These are phyloP conservation scores for Cyclina sinensis DNA, from an alignment of 1,140 invertebrate species.

Conservation along the genomic window DNA sequence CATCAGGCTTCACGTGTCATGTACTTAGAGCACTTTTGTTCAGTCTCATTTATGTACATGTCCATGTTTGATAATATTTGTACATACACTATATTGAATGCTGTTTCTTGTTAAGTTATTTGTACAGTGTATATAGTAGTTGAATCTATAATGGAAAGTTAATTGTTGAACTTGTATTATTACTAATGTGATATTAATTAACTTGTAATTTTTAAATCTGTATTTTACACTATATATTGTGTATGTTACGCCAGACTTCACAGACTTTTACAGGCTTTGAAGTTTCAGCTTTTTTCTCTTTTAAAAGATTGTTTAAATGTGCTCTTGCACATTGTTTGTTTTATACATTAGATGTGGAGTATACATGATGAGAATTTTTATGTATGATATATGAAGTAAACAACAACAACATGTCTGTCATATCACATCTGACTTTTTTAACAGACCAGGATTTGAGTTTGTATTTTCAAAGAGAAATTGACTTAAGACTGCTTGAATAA, in stretches of 20 bases:
- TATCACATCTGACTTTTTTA: too few species aligned
- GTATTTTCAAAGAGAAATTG: too few species aligned
- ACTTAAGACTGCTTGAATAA: too few species aligned
- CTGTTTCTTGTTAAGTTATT: conserved; percentile 5
- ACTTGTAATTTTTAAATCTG: not conserved
- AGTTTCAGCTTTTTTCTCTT: not conserved
- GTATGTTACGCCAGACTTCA: conserved; percentile 24
- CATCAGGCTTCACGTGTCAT: too few species aligned
- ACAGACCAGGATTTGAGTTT: too few species aligned
- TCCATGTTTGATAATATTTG: not conserved
- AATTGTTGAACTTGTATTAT: conserved; percentile 34
- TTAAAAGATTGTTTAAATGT: not conserved
- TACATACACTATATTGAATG: not conserved
- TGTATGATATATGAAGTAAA: too few species aligned
- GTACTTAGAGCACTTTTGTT: not conserved
- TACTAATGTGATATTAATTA: conserved; percentile 37
- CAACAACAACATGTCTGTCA: too few species aligned
- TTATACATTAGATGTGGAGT: not conserved
- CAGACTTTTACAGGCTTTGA: conserved; percentile 1
- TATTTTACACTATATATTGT: conserved; percentile 1
- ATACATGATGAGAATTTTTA: not conserved
- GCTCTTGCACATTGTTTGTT: not conserved
- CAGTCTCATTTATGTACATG: not conserved
- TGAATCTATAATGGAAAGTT: conserved; percentile 31
- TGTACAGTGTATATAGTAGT: conserved; percentile 17